phyloP scores from a whole-genome alignment of 2,888 invertebrate species.

The Clivina fossor region DNA sequence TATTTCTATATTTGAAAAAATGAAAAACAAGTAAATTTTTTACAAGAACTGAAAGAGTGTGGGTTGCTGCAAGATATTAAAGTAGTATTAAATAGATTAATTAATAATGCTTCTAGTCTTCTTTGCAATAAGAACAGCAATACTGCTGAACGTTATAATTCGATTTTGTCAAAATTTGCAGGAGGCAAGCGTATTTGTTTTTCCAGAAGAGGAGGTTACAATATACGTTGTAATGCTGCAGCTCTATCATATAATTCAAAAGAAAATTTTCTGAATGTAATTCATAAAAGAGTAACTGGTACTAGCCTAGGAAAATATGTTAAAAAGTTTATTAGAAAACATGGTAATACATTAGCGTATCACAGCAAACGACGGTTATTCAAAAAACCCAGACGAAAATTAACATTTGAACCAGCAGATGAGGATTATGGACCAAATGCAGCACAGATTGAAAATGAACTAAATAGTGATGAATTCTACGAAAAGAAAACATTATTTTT shows the following conservation, averaged over 20 bases:
- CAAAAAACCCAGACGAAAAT: conserved; percentile 1
- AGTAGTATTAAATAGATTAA: background rate
- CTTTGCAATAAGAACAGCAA: background rate
- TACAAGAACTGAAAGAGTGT: conserved; percentile 1
- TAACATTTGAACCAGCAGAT: background rate
- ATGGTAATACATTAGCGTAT: too few relatives aligned
- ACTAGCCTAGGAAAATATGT: background rate
- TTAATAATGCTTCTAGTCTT: background rate
- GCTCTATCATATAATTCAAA: conserved; percentile 1
- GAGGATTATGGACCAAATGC: background rate
- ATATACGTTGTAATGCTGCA: background rate
- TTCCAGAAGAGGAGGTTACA: conserved; percentile 6
- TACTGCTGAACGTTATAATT: background rate
- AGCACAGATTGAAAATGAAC: background rate
- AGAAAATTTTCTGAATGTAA: background rate
- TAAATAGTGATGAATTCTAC: too few relatives aligned
- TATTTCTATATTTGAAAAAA: background rate
- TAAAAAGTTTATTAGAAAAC: too few relatives aligned
- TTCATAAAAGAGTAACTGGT: background rate
- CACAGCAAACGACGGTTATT: background rate
- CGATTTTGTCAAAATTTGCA: background rate
- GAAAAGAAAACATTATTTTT: background rate
- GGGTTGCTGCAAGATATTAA: background rate
- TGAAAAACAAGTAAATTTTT: background rate
- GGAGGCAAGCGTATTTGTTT: background rate